Evolutionary conservation across 1,140 invertebrate species (phyloP).

Genomic region (Mycetomoellerius zeteki): DNA sequence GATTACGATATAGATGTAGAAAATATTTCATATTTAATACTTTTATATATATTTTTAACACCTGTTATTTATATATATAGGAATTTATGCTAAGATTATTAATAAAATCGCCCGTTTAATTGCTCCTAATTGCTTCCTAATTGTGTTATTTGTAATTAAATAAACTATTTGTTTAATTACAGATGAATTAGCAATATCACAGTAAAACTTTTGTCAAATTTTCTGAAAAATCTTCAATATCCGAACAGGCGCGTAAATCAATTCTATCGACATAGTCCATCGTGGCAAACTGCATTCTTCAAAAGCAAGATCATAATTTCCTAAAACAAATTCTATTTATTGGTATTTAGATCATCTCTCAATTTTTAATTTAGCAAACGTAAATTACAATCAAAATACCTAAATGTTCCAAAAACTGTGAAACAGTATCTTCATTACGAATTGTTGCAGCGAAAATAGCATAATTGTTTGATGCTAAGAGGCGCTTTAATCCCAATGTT

Average conservation of each 20-base stretch:
- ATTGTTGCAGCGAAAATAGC: constrained; percentile 86
- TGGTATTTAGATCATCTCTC: not conserved
- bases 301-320: constrained; percentile 74
- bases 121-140: not conserved
- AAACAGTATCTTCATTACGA: constrained; percentile 86
- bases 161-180: not conserved
- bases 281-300: constrained; percentile 74
- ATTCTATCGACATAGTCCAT: constrained; percentile 71
- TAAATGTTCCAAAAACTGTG: constrained; percentile 83
- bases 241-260: constrained; percentile 75
- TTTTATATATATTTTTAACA: constrained; percentile 78
- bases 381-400: constrained; percentile 77
- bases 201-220: constrained; percentile 35
- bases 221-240: constrained; percentile 80
- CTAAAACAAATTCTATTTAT: constrained; percentile 69
- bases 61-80: constrained; percentile 75
- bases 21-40: constrained; percentile 74
- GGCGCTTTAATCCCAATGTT: constrained; percentile 81
- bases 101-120: constrained; percentile 42
- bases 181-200: not conserved
- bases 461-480: constrained; percentile 77
- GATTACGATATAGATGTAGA: constrained; percentile 24
- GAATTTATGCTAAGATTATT: constrained; percentile 68
- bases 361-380: constrained; percentile 1
- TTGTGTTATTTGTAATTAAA: not conserved